phyloP scores from a whole-genome alignment of 2,113 vertebrate species.

The Bos javanicus region DNA sequence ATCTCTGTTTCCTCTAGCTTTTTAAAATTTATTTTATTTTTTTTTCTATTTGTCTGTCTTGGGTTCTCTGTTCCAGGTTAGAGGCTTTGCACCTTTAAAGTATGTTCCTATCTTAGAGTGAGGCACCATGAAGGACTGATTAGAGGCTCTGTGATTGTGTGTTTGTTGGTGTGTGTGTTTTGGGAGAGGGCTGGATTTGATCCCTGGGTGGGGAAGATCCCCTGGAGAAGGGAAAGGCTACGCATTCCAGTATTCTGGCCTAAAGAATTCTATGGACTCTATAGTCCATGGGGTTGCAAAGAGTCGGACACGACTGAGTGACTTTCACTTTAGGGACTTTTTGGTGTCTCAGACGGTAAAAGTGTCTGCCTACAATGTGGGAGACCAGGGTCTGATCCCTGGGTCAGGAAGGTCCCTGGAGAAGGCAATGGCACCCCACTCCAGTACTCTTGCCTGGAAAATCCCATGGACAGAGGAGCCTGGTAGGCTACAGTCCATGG shows the following conservation, averaged over 20 bases:
- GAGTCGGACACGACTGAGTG: rapidly evolving
- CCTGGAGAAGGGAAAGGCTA: background rate
- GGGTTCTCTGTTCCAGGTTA: background rate
- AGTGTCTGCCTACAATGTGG: background rate
- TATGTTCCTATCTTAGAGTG: background rate
- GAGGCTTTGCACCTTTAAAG: background rate
- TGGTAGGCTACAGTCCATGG: background rate
- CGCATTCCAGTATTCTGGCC: background rate
- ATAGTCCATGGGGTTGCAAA: background rate
- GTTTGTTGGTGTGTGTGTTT: background rate
- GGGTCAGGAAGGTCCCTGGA: background rate
- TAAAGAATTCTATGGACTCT: background rate
- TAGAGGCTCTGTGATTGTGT: background rate
- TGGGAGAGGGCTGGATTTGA: background rate
- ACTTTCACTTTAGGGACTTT: background rate
- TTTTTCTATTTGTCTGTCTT: background rate
- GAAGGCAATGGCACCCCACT: background rate
- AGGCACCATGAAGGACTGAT: background rate
- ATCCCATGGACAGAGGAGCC: background rate
- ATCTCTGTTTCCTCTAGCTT: background rate
- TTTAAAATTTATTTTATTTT: background rate
- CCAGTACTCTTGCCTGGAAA: background rate
- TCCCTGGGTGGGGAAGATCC: background rate
- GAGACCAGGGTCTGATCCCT: background rate
- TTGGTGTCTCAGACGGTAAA: background rate